phyloP scores from a whole-genome alignment of 2,888 invertebrate genomes.

The Agriopis marginaria region DNA sequence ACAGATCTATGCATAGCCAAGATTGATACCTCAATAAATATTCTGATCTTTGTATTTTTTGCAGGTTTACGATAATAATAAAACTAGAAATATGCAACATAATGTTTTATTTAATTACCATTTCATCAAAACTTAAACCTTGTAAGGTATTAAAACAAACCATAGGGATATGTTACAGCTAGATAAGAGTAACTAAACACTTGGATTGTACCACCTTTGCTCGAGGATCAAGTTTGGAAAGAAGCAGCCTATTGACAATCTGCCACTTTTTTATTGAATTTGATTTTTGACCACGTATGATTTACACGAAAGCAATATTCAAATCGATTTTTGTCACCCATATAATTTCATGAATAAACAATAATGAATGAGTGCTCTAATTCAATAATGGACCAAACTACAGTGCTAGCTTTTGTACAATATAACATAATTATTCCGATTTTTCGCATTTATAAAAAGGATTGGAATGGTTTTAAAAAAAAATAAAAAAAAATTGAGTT shows the following conservation, averaged over 20 bases:
- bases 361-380: not conserved
- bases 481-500: too few species aligned
- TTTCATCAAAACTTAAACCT: conserved; percentile 65
- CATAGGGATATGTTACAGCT: conserved; percentile 59
- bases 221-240: not conserved
- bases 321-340: too few species aligned
- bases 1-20: not conserved
- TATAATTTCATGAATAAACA: too few species aligned
- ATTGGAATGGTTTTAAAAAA: too few species aligned
- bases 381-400: not conserved
- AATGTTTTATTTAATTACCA: conserved; percentile 70
- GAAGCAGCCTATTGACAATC: not conserved
- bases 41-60: not conserved
- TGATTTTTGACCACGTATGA: not conserved
- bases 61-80: conserved; percentile 30
- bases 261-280: not conserved
- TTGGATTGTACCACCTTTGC: conserved; percentile 34
- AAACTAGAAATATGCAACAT: conserved; percentile 63
- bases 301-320: not conserved
- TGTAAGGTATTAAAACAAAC: conserved; percentile 67
- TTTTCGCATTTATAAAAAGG: not conserved
- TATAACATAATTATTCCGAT: too few species aligned
- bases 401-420: not conserved
- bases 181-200: conserved; percentile 60
- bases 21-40: not conserved